Evolutionary conservation across 2,888 invertebrate species (phyloP), one percentile per base, ranked within the genome.

Genomic region (Dynastes grantii): DNA sequence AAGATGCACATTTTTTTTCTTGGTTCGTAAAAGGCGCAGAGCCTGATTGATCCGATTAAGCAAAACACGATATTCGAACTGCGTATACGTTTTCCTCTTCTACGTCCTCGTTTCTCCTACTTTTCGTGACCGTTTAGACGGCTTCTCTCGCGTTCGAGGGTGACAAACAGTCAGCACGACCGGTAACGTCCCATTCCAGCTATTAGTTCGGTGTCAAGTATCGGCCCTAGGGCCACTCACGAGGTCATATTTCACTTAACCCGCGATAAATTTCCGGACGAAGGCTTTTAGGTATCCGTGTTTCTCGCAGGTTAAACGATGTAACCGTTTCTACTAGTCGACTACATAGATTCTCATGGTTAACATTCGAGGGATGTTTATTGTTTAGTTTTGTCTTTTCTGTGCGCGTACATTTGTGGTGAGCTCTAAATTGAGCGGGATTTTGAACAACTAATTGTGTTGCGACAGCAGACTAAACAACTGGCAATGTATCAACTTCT

Each of bases 181-280:
- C 76, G 32, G 68, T 70, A 76, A 70, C 65, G 76, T 76, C 75
- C 68, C 70, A 63, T 68, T 77, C 76, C 80, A 81, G 80, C 85
- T 85, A 86, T 86, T 86, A 85, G 85, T 85, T 83, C 84, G 79
- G 83, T 85, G 87, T 86, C 86, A 86, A 85, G 85, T 82, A 83
- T 85, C 84, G 81, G 83, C 82, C 81, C 83, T 81, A 78, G 78
- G 78, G 83, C 82, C 83, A 84, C 83, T 80, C 81, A 83, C 79
- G 77, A 81, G 84, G 83, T 85, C 85, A 85, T 86, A 84, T 85
- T 86, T 86, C 86, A 86, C 85, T 85, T 85, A 85, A 85, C 85
- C 85, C 82, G 84, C 86, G 85, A 87, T 87, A 87, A 87, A 87
- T 87, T 86, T 84, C 83, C 79, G 77, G 81, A 16, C 53, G 53